A percentile compares a stretch with the other conserved stretches of the same genome.
These are phyloP conservation scores for Noctua fimbriata DNA, from an alignment of 2,888 invertebrate species.

Conservation along the genomic window DNA sequence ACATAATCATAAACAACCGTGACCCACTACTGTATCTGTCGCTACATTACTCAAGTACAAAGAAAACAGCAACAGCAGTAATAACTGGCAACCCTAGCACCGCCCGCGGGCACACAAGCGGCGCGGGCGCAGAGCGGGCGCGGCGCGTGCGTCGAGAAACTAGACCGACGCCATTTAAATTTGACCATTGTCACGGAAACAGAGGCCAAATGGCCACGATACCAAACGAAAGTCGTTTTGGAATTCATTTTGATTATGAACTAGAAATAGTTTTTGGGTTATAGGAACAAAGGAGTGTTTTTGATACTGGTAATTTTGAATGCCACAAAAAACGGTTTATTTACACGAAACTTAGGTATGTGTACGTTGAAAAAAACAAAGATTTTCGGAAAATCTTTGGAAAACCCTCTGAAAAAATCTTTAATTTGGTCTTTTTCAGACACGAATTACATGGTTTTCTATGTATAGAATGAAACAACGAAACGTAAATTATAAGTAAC, in stretches of 20 bases:
- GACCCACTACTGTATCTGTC: conserved; percentile 45
- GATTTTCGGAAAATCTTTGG: background rate
- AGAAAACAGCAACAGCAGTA: conserved; percentile 4
- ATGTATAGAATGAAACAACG: background rate
- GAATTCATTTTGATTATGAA: conserved; percentile 47
- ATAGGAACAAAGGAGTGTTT: conserved; percentile 1
- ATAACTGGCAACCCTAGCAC: conserved; percentile 66
- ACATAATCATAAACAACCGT: conserved; percentile 35
- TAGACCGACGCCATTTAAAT: conserved; percentile 80
- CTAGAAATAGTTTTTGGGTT: conserved; percentile 40
- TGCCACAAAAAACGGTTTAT: background rate
- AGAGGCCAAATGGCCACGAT: conserved; percentile 54
- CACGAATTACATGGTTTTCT: background rate
- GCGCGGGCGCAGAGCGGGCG: conserved; percentile 74
- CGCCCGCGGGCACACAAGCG: conserved; percentile 73
- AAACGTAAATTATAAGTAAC: background rate
- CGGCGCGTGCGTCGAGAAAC: conserved; percentile 80
- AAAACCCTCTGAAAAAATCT: background rate
- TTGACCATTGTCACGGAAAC: conserved; percentile 83
- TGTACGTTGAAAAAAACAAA: background rate
- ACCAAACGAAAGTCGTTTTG: conserved; percentile 52
- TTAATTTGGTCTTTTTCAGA: background rate
- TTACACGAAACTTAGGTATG: background rate
- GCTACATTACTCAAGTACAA: conserved; percentile 26
- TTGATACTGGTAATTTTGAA: background rate